Base-by-base conservation (phyloP, 2,113 vertebrate species). In the Pantherophis guttatus region DNA sequence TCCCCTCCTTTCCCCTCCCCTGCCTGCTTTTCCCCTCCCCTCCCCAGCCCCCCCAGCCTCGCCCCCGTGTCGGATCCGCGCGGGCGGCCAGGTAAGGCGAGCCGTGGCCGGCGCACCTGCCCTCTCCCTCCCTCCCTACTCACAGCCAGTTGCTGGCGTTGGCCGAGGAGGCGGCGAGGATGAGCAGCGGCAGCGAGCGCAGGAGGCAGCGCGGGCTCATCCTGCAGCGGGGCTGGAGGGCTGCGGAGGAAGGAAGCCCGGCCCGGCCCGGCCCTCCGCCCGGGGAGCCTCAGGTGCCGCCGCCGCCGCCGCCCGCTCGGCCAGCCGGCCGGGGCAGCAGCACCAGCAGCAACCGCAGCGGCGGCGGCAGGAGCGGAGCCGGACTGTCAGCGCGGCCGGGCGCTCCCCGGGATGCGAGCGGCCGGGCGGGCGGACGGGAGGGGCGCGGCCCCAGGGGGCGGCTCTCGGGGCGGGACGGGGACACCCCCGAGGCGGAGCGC, bases 121-220 rank as follows among this genome's bases (percentile, higher is more conserved):
- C 55, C 33, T 3, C 52, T 19, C 75, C 93, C 93, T 93, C 85
- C 93, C 93, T 94, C 92, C 92, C 95, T 95, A 99, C 99, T 99
- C 98, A 99, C 99, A 99, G 98, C 99, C 99, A 99, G 98, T 99
- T 99, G 98, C 99, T 99, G 93, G 99, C 98, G 97, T 98, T 98
- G 96, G 98, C 99, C 85, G 99, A 99, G 97, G 99, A 98, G 95
- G 99, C 98, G 94, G 98, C 99, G 92, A 99, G 98, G 98, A 98
- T 98, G 95, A 99, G 98, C 97, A 99, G 98, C 98, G 99, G 98
- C 97, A 99, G 97, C 95, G 98, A 99, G 95, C 99, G 98, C 97
- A 99, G 96, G 94, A 98, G 98, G 97, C 98, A 98, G 95, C 98
- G 98, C 97, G 98, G 98, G 96, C 98, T 98, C 99, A 99, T 99